phyloP scores from a whole-genome alignment of 2,888 invertebrate genomes.

The Listrodromus nycthemerus region DNA sequence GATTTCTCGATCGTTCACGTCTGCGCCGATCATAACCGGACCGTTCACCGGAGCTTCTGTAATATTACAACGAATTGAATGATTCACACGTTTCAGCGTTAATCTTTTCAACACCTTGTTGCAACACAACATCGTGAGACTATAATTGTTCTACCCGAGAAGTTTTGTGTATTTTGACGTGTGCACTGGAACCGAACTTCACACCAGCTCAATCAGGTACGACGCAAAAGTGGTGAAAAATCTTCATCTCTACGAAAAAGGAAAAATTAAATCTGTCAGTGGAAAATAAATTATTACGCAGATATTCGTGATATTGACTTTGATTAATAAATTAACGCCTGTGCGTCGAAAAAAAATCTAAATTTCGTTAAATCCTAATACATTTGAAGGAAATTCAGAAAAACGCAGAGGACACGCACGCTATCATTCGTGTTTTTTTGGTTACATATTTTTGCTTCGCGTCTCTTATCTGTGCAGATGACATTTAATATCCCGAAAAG shows the following conservation, averaged over 20 bases:
- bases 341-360: neutral
- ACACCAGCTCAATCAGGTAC: neutral
- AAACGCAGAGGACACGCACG: neutral
- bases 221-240: neutral
- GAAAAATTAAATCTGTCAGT: neutral
- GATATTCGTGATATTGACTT: neutral
- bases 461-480: slow-evolving; percentile 1
- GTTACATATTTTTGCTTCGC: neutral
- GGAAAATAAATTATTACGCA: neutral
- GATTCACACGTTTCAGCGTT: slow-evolving; percentile 6
- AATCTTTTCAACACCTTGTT: neutral
- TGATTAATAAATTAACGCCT: neutral
- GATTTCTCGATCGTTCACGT: neutral
- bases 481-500: neutral
- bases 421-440: neutral
- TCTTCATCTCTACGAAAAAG: neutral
- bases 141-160: neutral
- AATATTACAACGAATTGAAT: neutral
- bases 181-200: neutral
- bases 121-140: neutral
- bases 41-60: slow-evolving; percentile 4
- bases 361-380: neutral
- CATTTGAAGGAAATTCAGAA: neutral
- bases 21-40: neutral
- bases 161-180: neutral